phyloP scores from a whole-genome alignment of 1,140 invertebrate species.

The Sycobia sp. region DNA sequence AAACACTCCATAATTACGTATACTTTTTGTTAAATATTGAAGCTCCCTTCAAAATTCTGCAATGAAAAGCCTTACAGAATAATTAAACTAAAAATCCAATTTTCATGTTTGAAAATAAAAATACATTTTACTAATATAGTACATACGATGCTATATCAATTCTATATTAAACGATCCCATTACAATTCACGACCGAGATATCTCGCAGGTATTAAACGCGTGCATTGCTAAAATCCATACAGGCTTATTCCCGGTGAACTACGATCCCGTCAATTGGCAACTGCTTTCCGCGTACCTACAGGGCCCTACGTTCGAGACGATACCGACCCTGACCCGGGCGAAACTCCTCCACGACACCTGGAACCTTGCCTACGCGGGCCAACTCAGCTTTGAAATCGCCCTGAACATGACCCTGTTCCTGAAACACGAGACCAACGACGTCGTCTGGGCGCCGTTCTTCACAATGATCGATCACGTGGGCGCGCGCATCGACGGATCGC shows the following conservation, averaged over 20 bases:
- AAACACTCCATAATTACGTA: too few relatives aligned
- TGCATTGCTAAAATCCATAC: too few relatives aligned
- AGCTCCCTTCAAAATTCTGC: too few relatives aligned
- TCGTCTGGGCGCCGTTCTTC: constrained; percentile 79
- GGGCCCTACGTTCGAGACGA: constrained; percentile 60
- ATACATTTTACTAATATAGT: too few relatives aligned
- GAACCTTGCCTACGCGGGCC: constrained; percentile 79
- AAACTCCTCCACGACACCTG: constrained; percentile 79
- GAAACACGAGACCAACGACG: constrained; percentile 70
- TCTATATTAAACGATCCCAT: too few relatives aligned
- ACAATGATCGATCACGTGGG: constrained; percentile 80
- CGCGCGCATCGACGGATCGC: constrained; percentile 68
- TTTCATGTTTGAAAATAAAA: too few relatives aligned
- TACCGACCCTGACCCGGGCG: constrained; percentile 74
- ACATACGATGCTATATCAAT: too few relatives aligned
- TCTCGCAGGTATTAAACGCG: too few relatives aligned
- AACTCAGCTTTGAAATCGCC: constrained; percentile 71
- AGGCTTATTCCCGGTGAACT: constrained; percentile 83
- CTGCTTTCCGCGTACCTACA: constrained; percentile 70
- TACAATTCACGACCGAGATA: too few relatives aligned
- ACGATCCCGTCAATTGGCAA: constrained; percentile 80
- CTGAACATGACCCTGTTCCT: constrained; percentile 78
- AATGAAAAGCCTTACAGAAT: too few relatives aligned
- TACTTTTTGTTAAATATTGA: too few relatives aligned
- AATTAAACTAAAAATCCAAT: too few relatives aligned